Base-by-base conservation (phyloP, 2,797 vertebrate genomes). In the Dendrocincla tyrannina region DNA sequence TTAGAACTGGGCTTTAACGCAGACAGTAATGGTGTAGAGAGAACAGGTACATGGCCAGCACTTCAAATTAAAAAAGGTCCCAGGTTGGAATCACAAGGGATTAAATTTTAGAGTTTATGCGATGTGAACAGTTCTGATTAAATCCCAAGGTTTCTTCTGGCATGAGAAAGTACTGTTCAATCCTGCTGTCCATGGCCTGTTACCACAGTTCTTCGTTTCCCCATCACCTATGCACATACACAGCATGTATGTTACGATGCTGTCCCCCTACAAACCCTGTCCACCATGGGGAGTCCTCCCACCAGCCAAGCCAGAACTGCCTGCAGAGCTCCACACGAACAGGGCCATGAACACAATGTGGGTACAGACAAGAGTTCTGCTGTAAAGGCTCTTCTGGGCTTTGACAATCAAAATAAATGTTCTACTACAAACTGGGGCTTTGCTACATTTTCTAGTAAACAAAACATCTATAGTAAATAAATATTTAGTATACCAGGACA, bases 181-280 rank as follows among this genome's bases (percentile, higher is more conserved):
- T 32, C 23, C 67, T 64, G 56, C 37, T 56, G 35, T 4, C 23
- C 28, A 30, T 16, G 17, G 35, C 14, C 59, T 44, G 0, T 59
- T 17, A 13, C 2, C 23, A 22, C 41, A 53, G 37, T 10, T 73
- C 53, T 13, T 67, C 2, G 0, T n/a, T 60, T 24, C 58, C 68
- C 32, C 33, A 18, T 35, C 53, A 5, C 20, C 32, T 25, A 1
- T 32, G 41, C 18, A 30, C 62, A 27, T 7, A 20, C 49, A 27
- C 7, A 47, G 2, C 19, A 24, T 0, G 0, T 3, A 8, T 5
- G 18, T 4, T 13, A 18, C 20, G n/a, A 2, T 5, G 7, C 41
- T 15, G 25, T n/a, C 32, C 44, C 55, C 37, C 30, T 41, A 20
- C 33, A 33, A n/a, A 6, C 8, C 17, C 37, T 30, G 32, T 3